These are phyloP conservation scores for Plagodis dolabraria DNA, from an alignment of 2,888 invertebrate species.

Conservation along the genomic window DNA sequence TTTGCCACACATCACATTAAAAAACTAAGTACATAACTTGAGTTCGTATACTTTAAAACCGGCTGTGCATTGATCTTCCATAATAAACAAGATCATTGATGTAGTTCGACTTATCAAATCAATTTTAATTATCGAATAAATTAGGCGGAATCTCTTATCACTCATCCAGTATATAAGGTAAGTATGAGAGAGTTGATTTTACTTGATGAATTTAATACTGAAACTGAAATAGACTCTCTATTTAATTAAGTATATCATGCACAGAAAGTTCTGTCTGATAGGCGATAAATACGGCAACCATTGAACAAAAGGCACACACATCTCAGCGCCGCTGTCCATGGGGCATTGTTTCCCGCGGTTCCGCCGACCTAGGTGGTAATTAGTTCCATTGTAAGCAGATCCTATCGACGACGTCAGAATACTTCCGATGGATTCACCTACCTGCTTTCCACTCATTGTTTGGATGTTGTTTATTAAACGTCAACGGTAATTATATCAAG, in stretches of 20 bases:
- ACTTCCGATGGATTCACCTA: constrained; percentile 80
- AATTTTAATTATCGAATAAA: too few species aligned
- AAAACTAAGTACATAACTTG: too few species aligned
- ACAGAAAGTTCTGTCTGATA: constrained; percentile 46
- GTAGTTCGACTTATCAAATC: too few species aligned
- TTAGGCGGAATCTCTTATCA: too few species aligned
- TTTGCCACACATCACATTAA: too few species aligned
- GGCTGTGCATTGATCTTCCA: too few species aligned
- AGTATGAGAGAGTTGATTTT: constrained; percentile 3
- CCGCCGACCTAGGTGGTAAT: constrained; percentile 71
- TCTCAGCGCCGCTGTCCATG: constrained; percentile 48
- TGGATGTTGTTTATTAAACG: constrained; percentile 49
- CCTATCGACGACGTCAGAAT: constrained; percentile 71
- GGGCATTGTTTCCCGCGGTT: constrained; percentile 60
- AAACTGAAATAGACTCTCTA: constrained; percentile 7
- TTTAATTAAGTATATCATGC: constrained; percentile 30
- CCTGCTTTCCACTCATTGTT: constrained; percentile 79
- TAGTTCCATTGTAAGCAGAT: constrained; percentile 81
- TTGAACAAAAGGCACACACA: constrained; percentile 64
- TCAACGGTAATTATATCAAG: constrained; percentile 1
- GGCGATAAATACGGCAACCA: constrained; percentile 48
- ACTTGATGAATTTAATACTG: constrained; percentile 5
- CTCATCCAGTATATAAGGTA: too few species aligned
- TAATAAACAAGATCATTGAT: too few species aligned
- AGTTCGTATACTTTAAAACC: too few species aligned